Percentiles rank a stretch among this genome's conserved stretches.
These are phyloP conservation scores for Parnassius orleans DNA, from an alignment of 2,888 invertebrate species.

Conservation along the genomic window DNA sequence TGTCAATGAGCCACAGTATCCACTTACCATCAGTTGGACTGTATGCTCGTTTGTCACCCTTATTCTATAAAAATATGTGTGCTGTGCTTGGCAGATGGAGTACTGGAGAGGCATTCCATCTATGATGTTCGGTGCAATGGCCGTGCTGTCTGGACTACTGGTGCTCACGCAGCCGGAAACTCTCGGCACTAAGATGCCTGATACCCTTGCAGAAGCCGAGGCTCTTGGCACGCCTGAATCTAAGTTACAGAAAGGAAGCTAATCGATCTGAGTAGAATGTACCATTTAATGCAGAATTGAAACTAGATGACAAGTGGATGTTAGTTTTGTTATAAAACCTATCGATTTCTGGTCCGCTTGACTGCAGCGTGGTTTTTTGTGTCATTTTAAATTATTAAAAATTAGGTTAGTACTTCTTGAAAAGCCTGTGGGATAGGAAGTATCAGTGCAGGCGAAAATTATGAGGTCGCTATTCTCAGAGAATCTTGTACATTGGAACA, in stretches of 20 bases:
- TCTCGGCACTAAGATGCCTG: slow-evolving; percentile 79
- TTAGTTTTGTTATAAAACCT: too few species aligned
- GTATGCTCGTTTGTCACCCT: too few species aligned
- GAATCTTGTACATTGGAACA: too few species aligned
- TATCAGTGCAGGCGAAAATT: too few species aligned
- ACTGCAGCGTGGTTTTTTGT: too few species aligned
- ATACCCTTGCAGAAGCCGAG: slow-evolving; percentile 82
- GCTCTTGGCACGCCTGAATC: slow-evolving; percentile 46
- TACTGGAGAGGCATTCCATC: slow-evolving; percentile 18
- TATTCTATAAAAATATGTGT: background rate
- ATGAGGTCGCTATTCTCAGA: too few species aligned
- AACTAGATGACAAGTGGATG: background rate
- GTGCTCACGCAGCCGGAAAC: slow-evolving; percentile 83
- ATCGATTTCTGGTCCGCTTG: too few species aligned
- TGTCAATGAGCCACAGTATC: too few species aligned
- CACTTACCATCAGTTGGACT: too few species aligned
- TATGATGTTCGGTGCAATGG: slow-evolving; percentile 14
- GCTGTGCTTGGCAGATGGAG: slow-evolving; percentile 9
- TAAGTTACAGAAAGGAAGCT: slow-evolving; percentile 7
- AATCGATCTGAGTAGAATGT: slow-evolving; percentile 14
- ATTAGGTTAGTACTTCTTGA: too few species aligned
- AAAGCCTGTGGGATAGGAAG: too few species aligned
- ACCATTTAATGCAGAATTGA: background rate
- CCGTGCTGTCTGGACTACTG: slow-evolving; percentile 56
- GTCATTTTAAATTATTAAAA: too few species aligned